These are phyloP conservation scores for Beris morrisii DNA, from an alignment of 2,888 invertebrate genomes.

Conservation along the genomic window DNA sequence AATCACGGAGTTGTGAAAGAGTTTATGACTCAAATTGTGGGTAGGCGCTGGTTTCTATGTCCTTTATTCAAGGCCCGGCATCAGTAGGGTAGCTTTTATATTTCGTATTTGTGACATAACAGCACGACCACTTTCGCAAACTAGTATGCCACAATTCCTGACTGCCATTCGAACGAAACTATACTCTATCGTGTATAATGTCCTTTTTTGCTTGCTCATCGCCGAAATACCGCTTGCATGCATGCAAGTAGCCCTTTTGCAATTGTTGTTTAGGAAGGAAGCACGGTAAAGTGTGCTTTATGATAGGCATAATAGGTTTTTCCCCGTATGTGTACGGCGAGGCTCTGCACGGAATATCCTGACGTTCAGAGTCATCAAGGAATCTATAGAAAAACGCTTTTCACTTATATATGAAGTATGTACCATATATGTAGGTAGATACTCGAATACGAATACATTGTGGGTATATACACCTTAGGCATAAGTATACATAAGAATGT, in stretches of 20 bases:
- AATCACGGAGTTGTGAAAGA: conserved; percentile 31
- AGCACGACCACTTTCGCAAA: neutral
- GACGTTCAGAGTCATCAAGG: too few species aligned
- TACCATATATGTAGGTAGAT: too few species aligned
- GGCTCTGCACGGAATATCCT: too few species aligned
- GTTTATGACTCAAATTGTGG: conserved; percentile 32
- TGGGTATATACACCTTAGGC: too few species aligned
- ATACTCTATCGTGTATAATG: neutral
- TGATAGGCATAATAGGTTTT: conserved; percentile 20
- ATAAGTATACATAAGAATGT: too few species aligned
- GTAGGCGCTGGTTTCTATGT: neutral
- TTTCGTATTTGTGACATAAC: neutral
- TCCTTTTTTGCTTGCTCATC: conserved; percentile 17
- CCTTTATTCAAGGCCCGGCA: neutral
- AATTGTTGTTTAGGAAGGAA: conserved; percentile 18
- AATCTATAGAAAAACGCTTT: too few species aligned
- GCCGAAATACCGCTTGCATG: conserved; percentile 15
- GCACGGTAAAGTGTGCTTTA: conserved; percentile 22
- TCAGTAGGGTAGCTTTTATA: conserved; percentile 15
- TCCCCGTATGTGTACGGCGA: neutral
- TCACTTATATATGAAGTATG: too few species aligned
- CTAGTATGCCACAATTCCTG: neutral
- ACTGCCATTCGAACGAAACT: neutral
- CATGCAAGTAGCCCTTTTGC: conserved; percentile 20
- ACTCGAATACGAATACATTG: too few species aligned